These are phyloP conservation scores for Hycleus cichorii DNA, from an alignment of 1,140 invertebrate species.

Conservation along the genomic window DNA sequence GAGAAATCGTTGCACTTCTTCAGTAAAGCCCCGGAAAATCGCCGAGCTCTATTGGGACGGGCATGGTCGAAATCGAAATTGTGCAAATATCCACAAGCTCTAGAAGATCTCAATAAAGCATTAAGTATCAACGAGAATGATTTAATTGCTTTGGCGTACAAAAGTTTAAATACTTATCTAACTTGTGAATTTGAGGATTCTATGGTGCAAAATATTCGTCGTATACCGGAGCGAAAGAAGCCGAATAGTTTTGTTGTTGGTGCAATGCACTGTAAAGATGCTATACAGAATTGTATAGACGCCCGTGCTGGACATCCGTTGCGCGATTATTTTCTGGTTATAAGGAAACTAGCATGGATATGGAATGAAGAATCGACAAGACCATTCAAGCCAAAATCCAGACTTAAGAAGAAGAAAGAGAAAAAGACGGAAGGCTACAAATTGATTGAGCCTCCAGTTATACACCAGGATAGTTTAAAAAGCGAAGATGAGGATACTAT, in stretches of 20 bases:
- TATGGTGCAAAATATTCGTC: slow-evolving; percentile 45
- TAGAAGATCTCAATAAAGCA: slow-evolving; percentile 45
- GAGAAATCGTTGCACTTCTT: slow-evolving; percentile 4
- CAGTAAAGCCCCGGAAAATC: slow-evolving; percentile 42
- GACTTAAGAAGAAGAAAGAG: slow-evolving; percentile 37
- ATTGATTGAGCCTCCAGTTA: neutral
- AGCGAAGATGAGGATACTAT: neutral
- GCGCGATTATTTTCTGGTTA: slow-evolving; percentile 39
- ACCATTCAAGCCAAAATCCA: slow-evolving; percentile 43
- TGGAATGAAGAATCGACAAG: slow-evolving; percentile 36
- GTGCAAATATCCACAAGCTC: slow-evolving; percentile 44
- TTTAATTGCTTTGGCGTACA: slow-evolving; percentile 45
- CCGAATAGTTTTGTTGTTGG: slow-evolving; percentile 49
- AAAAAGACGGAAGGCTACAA: neutral
- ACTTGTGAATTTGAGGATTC: slow-evolving; percentile 50
- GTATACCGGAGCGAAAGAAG: slow-evolving; percentile 42
- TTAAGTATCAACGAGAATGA: slow-evolving; percentile 43
- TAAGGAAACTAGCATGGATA: slow-evolving; percentile 37
- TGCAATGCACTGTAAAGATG: slow-evolving; percentile 39
- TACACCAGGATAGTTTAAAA: neutral
- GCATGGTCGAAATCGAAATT: slow-evolving; percentile 45
- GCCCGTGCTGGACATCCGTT: slow-evolving; percentile 33
- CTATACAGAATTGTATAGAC: slow-evolving; percentile 35
- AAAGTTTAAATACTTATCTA: slow-evolving; percentile 47
- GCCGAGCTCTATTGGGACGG: slow-evolving; percentile 43